phyloP scores from a whole-genome alignment of 2,888 invertebrate species.

The Dysmachus trigonus region DNA sequence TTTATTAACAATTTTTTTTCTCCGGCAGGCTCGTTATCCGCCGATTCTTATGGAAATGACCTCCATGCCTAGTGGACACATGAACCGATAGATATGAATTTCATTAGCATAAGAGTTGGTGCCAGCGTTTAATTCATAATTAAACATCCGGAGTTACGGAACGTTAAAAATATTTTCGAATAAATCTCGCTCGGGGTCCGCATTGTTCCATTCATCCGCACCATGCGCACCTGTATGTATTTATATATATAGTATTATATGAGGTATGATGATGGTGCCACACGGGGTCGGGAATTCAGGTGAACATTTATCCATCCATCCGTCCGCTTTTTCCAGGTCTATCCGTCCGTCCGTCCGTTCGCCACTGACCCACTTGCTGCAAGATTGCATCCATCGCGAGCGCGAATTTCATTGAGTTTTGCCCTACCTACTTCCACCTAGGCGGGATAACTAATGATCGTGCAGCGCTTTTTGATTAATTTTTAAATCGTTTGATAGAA shows the following conservation, averaged over 20 bases:
- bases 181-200: conserved; percentile 11
- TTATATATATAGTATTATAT: too few relatives aligned
- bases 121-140: conserved; percentile 34
- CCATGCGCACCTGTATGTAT: background rate
- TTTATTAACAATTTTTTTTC: conserved; percentile 16
- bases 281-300: background rate
- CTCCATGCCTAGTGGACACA: conserved; percentile 21
- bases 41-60: conserved; percentile 28
- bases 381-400: conserved; percentile 14
- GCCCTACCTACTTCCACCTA: conserved; percentile 40
- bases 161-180: conserved; percentile 39
- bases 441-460: conserved; percentile 42
- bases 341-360: background rate
- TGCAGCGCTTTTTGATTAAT: conserved; percentile 29
- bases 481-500: conserved; percentile 39
- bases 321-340: background rate
- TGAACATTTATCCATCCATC: background rate
- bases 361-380: conserved; percentile 22
- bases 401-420: conserved; percentile 8
- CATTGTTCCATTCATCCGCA: conserved; percentile 19
- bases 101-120: conserved; percentile 33
- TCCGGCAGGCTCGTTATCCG: background rate
- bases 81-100: conserved; percentile 10
- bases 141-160: conserved; percentile 39
- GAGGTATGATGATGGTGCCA: background rate